Conservation (phyloP, 2,797 vertebrate species). For the Acestrorhynchus altus region DNA sequence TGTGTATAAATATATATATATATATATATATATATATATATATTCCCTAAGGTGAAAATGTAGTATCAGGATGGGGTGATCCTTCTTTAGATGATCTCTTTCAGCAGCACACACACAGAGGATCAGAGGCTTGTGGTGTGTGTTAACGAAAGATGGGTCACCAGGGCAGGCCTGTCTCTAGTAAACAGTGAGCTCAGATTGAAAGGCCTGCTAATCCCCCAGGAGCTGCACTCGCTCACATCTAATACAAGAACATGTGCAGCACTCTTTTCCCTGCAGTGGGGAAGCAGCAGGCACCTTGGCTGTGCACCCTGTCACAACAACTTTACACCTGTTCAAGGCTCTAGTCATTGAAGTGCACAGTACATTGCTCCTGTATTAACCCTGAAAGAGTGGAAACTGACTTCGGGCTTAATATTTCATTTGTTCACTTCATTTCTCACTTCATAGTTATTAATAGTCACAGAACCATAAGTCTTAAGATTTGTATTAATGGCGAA, state of each 20-base stretch:
- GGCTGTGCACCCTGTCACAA: neutral
- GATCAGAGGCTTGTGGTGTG: slow-evolving; percentile 23
- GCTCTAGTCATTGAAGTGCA: neutral
- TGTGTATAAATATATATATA: slow-evolving; percentile 29
- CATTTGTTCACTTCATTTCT: neutral
- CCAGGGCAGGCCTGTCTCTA: neutral
- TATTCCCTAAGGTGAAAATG: slow-evolving; percentile 3
- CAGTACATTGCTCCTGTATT: neutral
- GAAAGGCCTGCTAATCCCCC: slow-evolving; percentile 8
- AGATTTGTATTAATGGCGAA: too few species aligned
- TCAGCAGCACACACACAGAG: slow-evolving; percentile 14
- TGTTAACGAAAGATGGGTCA: slow-evolving; percentile 18
- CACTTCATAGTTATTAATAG: too few species aligned
- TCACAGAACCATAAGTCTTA: too few species aligned
- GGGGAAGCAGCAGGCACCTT: neutral
- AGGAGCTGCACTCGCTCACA: neutral
- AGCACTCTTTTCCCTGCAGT: neutral
- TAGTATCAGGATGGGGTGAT: neutral
- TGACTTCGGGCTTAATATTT: neutral
- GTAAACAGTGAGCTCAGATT: slow-evolving; percentile 23
- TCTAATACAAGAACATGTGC: slow-evolving; percentile 7
- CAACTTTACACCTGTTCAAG: neutral
- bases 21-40: slow-evolving; percentile 2
- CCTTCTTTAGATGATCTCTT: slow-evolving; percentile 33
- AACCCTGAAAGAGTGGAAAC: neutral